These are phyloP conservation scores for Botrylloides violaceus DNA, from an alignment of 23 tunicate genomes.

Conservation along the genomic window DNA sequence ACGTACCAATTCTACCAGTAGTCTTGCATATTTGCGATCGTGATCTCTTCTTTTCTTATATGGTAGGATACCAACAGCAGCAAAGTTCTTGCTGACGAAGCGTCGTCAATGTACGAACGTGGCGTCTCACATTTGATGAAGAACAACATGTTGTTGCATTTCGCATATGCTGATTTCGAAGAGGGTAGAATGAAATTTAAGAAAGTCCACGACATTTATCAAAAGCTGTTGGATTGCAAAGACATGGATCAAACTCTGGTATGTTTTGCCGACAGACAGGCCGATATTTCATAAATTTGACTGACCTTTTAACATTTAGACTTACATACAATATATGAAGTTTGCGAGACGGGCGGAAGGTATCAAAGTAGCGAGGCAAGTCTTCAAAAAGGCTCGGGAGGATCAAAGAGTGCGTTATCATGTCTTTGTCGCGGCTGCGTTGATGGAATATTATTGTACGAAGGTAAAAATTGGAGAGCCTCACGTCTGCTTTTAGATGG, in stretches of 20 bases:
- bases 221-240: slow-evolving; percentile 56
- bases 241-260: slow-evolving; percentile 90
- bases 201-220: slow-evolving; percentile 81
- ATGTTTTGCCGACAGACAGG: not conserved
- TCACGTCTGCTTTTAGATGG: not conserved
- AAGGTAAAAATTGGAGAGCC: slow-evolving; percentile 29
- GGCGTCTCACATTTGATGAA: slow-evolving; percentile 73
- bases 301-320: slow-evolving; percentile 20
- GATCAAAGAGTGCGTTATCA: slow-evolving; percentile 67
- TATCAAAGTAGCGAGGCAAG: slow-evolving; percentile 72
- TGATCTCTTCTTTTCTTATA: not conserved
- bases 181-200: slow-evolving; percentile 82
- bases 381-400: slow-evolving; percentile 87
- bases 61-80: slow-evolving; percentile 74
- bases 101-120: slow-evolving; percentile 77
- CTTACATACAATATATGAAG: slow-evolving; percentile 95
- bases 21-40: too few relatives aligned
- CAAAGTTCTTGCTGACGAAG: slow-evolving; percentile 76
- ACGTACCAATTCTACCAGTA: not conserved
- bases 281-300: not conserved
- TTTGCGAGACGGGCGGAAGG: slow-evolving; percentile 87
- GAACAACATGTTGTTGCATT: slow-evolving; percentile 70
- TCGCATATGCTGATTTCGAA: slow-evolving; percentile 96
- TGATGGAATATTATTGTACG: slow-evolving; percentile 94
- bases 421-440: slow-evolving; percentile 94